Conservation (phyloP, 2,113 vertebrate genomes). For the Chamaea fasciata region DNA sequence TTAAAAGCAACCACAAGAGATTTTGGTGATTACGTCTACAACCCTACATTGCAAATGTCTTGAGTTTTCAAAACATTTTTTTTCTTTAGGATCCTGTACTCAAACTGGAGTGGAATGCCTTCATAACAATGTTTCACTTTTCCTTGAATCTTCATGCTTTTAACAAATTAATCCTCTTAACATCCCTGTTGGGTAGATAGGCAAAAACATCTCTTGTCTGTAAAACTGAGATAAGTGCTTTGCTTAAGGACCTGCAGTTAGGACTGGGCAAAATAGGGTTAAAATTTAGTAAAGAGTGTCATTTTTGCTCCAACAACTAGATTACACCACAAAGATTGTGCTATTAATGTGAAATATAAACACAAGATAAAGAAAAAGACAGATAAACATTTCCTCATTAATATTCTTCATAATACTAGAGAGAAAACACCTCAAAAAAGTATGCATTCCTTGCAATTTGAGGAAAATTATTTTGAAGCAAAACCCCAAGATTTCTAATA, state of each 20-base stretch:
- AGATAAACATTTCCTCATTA: background rate
- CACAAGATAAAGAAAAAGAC: background rate
- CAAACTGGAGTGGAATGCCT: background rate
- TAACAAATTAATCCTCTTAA: slow-evolving; percentile 43
- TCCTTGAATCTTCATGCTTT: background rate
- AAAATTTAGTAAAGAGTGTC: background rate
- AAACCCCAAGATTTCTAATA: background rate
- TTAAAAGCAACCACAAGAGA: background rate
- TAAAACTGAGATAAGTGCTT: background rate
- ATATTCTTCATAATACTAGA: background rate
- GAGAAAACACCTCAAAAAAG: background rate
- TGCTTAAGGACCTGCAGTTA: background rate
- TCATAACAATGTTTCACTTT: background rate
- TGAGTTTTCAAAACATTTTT: background rate
- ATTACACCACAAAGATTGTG: background rate
- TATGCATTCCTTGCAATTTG: background rate
- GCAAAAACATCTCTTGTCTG: slow-evolving; percentile 13
- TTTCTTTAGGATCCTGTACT: background rate
- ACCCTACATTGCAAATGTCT: background rate
- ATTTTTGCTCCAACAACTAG: background rate
- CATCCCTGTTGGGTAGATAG: background rate
- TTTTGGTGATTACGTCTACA: background rate
- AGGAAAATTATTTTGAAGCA: background rate
- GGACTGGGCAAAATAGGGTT: background rate
- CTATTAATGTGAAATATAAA: background rate